Percentiles rank a stretch among this genome's conserved stretches.
Evolutionary conservation across 2,888 invertebrate species (phyloP).

Genomic region (Neria commutata): DNA sequence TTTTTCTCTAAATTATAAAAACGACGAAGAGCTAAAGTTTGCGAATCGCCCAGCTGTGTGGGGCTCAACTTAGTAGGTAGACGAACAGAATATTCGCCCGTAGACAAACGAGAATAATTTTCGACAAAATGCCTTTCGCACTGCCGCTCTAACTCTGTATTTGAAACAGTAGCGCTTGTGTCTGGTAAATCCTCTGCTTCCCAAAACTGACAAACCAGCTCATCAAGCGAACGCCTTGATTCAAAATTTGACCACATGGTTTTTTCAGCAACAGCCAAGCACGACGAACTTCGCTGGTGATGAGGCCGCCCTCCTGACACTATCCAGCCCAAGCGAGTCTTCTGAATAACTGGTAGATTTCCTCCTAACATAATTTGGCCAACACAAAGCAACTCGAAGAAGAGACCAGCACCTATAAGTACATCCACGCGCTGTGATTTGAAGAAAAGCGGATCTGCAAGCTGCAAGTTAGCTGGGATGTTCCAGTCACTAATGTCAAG

Average conservation of each 20-base stretch:
- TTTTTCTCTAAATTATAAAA: constrained; percentile 23
- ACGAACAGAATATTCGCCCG: constrained; percentile 17
- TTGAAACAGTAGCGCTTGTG: no score
- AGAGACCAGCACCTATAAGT: constrained; percentile 30
- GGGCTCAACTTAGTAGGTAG: constrained; percentile 1
- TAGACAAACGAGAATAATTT: constrained; percentile 13
- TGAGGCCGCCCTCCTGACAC: constrained; percentile 21
- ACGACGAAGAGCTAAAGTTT: constrained; percentile 15
- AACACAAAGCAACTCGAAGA: constrained; percentile 31
- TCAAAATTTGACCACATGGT: neutral
- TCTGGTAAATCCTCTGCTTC: constrained; percentile 20
- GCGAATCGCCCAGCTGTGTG: constrained; percentile 19
- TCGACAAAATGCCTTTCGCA: constrained; percentile 22
- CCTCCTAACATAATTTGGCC: constrained; percentile 27
- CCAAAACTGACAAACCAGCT: constrained; percentile 24
- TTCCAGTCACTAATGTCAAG: constrained; percentile 19
- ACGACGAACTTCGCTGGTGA: neutral
- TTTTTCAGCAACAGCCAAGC: neutral
- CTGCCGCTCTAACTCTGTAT: constrained; percentile 5
- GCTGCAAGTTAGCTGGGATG: constrained; percentile 27
- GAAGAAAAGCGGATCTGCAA: constrained; percentile 31
- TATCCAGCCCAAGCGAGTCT: constrained; percentile 32
- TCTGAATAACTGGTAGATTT: constrained; percentile 28
- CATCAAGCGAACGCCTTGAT: neutral
- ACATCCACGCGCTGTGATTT: constrained; percentile 27